Conservation (phyloP, 2,888 invertebrate genomes). For the Cetonia aurata region DNA sequence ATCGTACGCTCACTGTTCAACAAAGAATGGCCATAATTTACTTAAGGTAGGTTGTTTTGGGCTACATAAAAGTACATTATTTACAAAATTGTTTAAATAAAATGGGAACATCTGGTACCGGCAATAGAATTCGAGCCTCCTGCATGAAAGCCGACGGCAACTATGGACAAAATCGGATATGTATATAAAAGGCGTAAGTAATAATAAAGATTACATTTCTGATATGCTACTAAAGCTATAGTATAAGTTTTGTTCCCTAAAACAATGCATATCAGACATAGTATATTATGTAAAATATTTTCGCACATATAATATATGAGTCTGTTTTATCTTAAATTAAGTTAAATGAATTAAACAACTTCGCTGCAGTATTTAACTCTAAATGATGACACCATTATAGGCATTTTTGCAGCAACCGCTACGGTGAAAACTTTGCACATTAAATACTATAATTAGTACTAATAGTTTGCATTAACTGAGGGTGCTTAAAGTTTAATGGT, state of each 20-base stretch:
- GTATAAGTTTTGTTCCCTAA: no score
- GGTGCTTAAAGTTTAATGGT: slow-evolving; percentile 27
- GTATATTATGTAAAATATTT: neutral
- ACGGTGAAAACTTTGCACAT: slow-evolving; percentile 21
- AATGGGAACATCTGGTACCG: neutral
- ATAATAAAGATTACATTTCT: no score
- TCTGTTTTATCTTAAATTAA: no score
- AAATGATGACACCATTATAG: neutral
- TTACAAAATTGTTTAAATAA: neutral
- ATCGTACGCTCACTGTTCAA: no score
- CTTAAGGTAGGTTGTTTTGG: no score
- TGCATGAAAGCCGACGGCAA: slow-evolving; percentile 80
- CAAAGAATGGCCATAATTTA: no score
- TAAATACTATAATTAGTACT: slow-evolving; percentile 28
- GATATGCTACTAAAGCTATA: no score
- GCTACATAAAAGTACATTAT: neutral
- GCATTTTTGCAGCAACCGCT: slow-evolving; percentile 18
- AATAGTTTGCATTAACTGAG: slow-evolving; percentile 33
- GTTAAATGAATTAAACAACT: neutral
- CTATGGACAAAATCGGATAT: no score
- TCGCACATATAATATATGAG: no score
- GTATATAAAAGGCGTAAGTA: neutral
- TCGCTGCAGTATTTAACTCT: slow-evolving; percentile 1
- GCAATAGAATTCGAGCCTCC: slow-evolving; percentile 70
- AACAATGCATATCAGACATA: no score